These are phyloP conservation scores for Galagoides demidoff DNA, from an alignment of 2,797 vertebrate species.

Conservation along the genomic window DNA sequence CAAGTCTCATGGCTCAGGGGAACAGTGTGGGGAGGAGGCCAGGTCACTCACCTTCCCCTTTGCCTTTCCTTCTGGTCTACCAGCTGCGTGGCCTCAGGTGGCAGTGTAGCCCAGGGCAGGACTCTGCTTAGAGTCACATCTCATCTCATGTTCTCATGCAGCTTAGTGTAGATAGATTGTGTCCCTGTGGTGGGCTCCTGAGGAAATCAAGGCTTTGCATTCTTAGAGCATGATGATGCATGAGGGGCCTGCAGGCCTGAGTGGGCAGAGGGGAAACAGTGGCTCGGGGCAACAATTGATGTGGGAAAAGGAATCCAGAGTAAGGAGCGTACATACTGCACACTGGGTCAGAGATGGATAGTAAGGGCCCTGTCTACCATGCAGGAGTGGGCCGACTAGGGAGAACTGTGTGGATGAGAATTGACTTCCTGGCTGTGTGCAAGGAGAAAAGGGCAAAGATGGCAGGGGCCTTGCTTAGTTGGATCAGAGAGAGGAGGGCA, in stretches of 20 bases:
- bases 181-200: neutral
- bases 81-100: neutral
- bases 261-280: neutral
- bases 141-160: neutral
- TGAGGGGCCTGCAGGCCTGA: no score
- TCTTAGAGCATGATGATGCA: neutral
- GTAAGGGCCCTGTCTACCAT: neutral
- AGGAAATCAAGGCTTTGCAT: neutral
- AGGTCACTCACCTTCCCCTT: neutral
- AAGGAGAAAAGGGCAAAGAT: neutral
- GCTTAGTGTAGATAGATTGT: fast-evolving
- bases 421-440: neutral
- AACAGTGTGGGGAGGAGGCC: no score
- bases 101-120: neutral
- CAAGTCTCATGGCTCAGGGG: neutral
- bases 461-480: neutral
- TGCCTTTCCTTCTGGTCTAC: neutral
- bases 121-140: neutral
- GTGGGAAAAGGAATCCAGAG: neutral
- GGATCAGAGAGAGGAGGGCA: neutral
- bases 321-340: neutral
- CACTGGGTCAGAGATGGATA: no score
- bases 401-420: neutral
- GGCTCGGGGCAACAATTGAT: neutral
- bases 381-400: fast-evolving